These are phyloP conservation scores for Drosophila yakuba DNA, from an alignment of 1,140 invertebrate genomes.

Conservation along the genomic window DNA sequence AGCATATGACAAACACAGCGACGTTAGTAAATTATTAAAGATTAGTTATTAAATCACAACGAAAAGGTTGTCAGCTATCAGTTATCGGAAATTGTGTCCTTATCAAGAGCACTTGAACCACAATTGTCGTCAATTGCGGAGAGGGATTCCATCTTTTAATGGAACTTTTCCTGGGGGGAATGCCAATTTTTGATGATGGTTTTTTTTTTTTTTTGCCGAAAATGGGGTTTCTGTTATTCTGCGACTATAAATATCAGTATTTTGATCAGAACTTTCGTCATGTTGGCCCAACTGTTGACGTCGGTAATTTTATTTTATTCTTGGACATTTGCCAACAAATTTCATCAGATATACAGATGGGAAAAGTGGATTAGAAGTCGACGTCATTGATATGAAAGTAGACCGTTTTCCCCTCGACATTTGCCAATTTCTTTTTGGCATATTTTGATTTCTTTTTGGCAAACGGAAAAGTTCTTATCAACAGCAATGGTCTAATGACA, in stretches of 20 bases:
- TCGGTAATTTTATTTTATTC: constrained; percentile 15
- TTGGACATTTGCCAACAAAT: constrained; percentile 24
- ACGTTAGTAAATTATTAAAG: constrained; percentile 26
- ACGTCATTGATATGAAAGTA: constrained; percentile 24
- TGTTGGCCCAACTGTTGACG: constrained; percentile 14
- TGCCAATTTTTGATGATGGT: background rate
- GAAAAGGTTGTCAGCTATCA: constrained; percentile 4
- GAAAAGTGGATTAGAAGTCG: constrained; percentile 7
- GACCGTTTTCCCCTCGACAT: background rate
- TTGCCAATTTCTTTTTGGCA: background rate
- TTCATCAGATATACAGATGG: background rate
- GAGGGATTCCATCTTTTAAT: constrained; percentile 3
- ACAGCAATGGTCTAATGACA: background rate
- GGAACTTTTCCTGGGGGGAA: background rate
- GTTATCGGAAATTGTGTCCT: constrained; percentile 15
- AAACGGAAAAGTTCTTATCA: constrained; percentile 11
- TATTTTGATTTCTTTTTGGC: constrained; percentile 2
- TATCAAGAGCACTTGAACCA: constrained; percentile 25
- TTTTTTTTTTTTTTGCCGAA: too few species aligned
- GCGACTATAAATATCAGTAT: too few species aligned
- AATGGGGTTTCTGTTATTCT: too few species aligned
- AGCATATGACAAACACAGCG: too few species aligned
- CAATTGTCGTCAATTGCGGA: constrained; percentile 42
- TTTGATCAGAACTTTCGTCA: constrained; percentile 3
- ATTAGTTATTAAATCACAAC: constrained; percentile 21